Evolutionary conservation across 2,113 vertebrate species (phyloP), one percentile per base, ranked within the genome.

Genomic region (Cepphus grylle): DNA sequence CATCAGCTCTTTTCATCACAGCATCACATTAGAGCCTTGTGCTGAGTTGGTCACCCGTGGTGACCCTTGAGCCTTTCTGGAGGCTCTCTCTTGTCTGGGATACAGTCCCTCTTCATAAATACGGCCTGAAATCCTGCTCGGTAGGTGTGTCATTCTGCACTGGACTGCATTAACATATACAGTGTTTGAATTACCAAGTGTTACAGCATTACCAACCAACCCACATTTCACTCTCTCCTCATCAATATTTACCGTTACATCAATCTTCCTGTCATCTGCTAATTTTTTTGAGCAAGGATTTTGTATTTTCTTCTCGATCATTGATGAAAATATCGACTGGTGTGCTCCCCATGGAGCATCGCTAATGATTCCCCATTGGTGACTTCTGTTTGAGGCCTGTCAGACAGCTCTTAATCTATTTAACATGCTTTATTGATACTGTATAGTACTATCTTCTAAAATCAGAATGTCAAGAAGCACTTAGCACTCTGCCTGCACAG

Each of bases 21-120:
- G 88, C 90, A 62, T 83, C 92, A 90, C 93, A 92, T 94, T 83
- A 88, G 95, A 78, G 96, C 93, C 93, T 97, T 97, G 94, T 94
- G 78, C 55, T 94, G 87, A 66, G 52, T 17, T 94, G 91, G 30
- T 97, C 91, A 95, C 87, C 95, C 84, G 32, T 96, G 92, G 92
- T 91, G 96, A 96, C 96, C 96, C 81, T 82, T 56, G 59, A 73
- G 93, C 88, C 69, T 74, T 88, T 59, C 88, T 86, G 63, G 87
- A 82, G 91, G 58, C 93, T 96, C 84, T 65, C 70, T 69, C 94
- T 94, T 89, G 52, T 91, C 94, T 91, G 58, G 84, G 91, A 52
- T 72, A 38, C 88, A 69, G 73, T 86, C 88, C 42, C 62, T 40
- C 34, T 65, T 94, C 88, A 81, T 15, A 93, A 81, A 55, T 50